phyloP scores from a whole-genome alignment of 2,888 invertebrate genomes.

The Sisyra nigra region DNA sequence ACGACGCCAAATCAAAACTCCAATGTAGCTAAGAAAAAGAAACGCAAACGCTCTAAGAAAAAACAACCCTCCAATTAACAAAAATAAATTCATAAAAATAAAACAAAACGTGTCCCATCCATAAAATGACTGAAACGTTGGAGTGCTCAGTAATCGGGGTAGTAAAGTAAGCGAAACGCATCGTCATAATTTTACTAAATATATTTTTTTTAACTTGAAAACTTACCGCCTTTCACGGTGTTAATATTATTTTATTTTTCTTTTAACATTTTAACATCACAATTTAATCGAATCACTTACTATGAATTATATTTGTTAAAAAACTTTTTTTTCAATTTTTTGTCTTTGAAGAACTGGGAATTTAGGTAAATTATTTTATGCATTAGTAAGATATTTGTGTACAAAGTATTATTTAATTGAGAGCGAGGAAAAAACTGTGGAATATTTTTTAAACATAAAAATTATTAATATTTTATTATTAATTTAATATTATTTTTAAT shows the following conservation, averaged over 20 bases:
- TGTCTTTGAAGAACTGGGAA: not conserved
- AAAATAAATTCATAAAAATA: too few species aligned
- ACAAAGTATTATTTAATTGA: slow-evolving; percentile 2
- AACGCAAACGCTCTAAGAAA: slow-evolving; percentile 34
- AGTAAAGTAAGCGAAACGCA: too few species aligned
- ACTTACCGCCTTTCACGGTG: too few species aligned
- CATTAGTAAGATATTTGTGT: slow-evolving; percentile 1
- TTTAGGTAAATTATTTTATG: not conserved
- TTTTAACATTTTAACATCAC: not conserved
- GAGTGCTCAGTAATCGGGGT: too few species aligned
- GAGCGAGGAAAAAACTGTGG: not conserved
- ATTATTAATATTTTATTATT: not conserved
- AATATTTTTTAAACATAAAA: not conserved
- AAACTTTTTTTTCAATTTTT: not conserved
- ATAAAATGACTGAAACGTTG: too few species aligned
- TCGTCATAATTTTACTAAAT: too few species aligned
- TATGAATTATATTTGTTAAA: not conserved
- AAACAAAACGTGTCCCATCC: too few species aligned
- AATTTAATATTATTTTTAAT: slow-evolving; percentile 1
- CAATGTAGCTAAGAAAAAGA: slow-evolving; percentile 32
- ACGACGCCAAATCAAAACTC: slow-evolving; percentile 36
- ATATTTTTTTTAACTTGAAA: too few species aligned
- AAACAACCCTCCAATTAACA: slow-evolving; percentile 22
- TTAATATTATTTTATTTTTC: not conserved
- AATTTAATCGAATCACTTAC: not conserved